Evolutionary conservation across 2,888 invertebrate species (phyloP).

Genomic region (Agrochola macilenta): DNA sequence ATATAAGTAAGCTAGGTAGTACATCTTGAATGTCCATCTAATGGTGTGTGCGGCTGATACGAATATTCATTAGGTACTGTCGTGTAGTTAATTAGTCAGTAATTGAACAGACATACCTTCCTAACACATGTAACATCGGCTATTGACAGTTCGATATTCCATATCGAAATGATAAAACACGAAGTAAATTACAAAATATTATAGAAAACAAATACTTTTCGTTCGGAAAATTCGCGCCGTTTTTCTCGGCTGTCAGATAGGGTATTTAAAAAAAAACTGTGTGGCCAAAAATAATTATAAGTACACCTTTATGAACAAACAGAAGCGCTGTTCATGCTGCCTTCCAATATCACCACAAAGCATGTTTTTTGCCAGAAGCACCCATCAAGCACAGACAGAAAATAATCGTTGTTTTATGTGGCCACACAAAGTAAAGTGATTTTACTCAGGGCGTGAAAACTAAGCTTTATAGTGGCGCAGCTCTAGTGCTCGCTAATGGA

Average conservation of each 20-base stretch:
- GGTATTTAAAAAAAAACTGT: neutral
- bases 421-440: conserved; percentile 52
- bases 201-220: neutral
- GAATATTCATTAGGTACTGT: conserved; percentile 19
- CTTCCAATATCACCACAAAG: conserved; percentile 6
- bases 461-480: conserved; percentile 51
- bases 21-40: conserved; percentile 18
- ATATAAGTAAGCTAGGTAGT: neutral
- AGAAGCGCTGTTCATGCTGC: neutral
- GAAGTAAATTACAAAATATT: neutral
- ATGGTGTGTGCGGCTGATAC: conserved; percentile 17
- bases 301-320: neutral
- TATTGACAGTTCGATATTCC: neutral
- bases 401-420: conserved; percentile 41
- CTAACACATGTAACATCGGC: neutral
- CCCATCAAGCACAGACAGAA: conserved; percentile 27
- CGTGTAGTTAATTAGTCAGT: conserved; percentile 35
- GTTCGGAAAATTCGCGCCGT: neutral
- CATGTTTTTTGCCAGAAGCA: neutral
- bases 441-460: conserved; percentile 46
- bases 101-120: conserved; percentile 8
- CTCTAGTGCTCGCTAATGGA: conserved; percentile 53
- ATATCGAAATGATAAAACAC: neutral
- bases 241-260: neutral
- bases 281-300: neutral